These are phyloP conservation scores for Pollenia angustigena DNA, from an alignment of 2,888 invertebrate species.

Conservation along the genomic window DNA sequence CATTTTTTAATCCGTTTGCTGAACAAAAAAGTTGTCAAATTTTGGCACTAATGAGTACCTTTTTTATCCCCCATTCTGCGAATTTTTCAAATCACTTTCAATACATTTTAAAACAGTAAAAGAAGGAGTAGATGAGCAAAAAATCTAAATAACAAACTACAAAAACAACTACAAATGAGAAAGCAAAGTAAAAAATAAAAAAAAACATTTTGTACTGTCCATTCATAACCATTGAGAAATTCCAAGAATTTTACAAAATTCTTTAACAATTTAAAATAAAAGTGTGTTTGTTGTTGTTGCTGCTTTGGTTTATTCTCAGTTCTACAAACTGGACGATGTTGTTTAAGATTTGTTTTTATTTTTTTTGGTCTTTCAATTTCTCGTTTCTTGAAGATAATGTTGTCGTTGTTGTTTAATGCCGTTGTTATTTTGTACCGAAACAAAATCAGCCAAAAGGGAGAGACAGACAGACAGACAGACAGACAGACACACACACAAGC, in stretches of 20 bases:
- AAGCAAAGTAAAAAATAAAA: conserved; percentile 15
- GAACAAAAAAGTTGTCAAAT: not conserved
- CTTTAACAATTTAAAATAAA: conserved; percentile 68
- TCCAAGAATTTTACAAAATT: conserved; percentile 76
- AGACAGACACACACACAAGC: conserved; percentile 56
- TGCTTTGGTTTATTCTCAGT: conserved; percentile 33
- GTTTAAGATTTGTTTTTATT: conserved; percentile 31
- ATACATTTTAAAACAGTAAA: conserved; percentile 49
- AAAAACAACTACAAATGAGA: conserved; percentile 26
- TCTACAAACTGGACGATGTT: conserved; percentile 56
- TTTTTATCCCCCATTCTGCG: not conserved
- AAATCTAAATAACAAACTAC: conserved; percentile 19
- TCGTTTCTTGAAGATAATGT: conserved; percentile 54
- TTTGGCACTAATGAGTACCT: conserved; percentile 3
- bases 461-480: conserved; percentile 40
- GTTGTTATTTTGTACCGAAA: conserved; percentile 66
- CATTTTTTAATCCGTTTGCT: too few relatives aligned
- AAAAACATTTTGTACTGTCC: conserved; percentile 69
- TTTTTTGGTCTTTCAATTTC: conserved; percentile 20
- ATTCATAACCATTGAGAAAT: conserved; percentile 77
- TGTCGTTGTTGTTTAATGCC: conserved; percentile 69
- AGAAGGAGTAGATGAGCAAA: conserved; percentile 51
- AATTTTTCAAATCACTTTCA: conserved; percentile 20
- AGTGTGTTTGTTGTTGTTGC: conserved; percentile 54
- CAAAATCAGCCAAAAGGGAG: conserved; percentile 57